Base-by-base conservation (phyloP, 2,888 invertebrate genomes). In the Meliscaeva auricollis region DNA sequence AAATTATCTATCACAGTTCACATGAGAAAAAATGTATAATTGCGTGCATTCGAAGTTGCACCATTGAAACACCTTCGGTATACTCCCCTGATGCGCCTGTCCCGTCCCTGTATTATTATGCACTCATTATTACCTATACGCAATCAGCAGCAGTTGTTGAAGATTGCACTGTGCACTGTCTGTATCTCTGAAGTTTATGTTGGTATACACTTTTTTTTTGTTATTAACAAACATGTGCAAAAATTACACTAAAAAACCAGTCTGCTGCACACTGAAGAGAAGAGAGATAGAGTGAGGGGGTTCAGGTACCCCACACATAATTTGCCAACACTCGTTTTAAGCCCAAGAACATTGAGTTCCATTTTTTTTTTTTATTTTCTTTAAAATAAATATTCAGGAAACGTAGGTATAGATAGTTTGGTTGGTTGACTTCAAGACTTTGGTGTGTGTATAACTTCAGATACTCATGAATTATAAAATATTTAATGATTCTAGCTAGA, bases 361-460 rank as follows among this genome's bases (percentile, higher is more conserved):
- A 52, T 11, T 17, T 64, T 30, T 46, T 22, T 66, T 20, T 8
- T 15, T 44, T 17, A 41, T 62, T 20, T n/a, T 48, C 13, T 83
- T 68, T 62, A n/a, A 32, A 46, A 78, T 78, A 73, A 68, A 73
- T 44, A 78, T 83, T 74, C 83, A 79, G 83, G 79, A 83, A 83
- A 83, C 83, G 83, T 83, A 83, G 73, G 32, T 50, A 22, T 11
- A 60, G n/a, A 48, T 50, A 66, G 50, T 58, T 82, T 60, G 77
- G 58, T 77, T 64, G 72, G 70, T 54, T 52, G 54, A 38, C 15
- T 64, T 64, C 44, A 64, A 46, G 11, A 32, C 11, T 46, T 46
- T 46, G 35, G 15, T 35, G 35, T 35, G 7, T 17, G 9, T 48
- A 20, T 17, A 20, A 17, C 20, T 54, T 56, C 32, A 52, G 58